phyloP scores from a whole-genome alignment of 1,140 invertebrate genomes.

The Drosophila bocki region DNA sequence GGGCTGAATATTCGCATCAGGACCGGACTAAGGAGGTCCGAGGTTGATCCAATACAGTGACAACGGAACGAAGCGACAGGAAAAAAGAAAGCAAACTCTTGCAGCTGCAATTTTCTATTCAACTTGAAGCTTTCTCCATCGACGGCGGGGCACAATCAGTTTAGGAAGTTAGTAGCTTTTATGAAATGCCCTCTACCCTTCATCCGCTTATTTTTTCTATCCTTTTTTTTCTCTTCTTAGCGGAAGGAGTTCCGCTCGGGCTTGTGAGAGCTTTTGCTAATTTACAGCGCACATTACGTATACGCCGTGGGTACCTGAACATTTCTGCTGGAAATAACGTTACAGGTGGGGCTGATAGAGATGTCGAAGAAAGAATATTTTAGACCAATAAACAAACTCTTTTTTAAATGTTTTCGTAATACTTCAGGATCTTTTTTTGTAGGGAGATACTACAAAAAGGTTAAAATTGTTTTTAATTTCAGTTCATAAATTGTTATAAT shows the following conservation, averaged over 20 bases:
- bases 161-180: slow-evolving; percentile 42
- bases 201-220: background rate
- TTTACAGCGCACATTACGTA: slow-evolving; percentile 51
- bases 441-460: no score
- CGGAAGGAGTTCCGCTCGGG: no score
- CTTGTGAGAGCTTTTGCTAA: slow-evolving; percentile 38
- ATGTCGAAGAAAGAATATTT: background rate
- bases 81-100: slow-evolving; percentile 24
- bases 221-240: background rate
- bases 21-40: slow-evolving; percentile 13
- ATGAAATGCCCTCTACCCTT: slow-evolving; percentile 24
- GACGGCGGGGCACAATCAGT: slow-evolving; percentile 21
- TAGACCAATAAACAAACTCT: background rate
- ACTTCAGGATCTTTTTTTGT: no score
- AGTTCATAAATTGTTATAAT: no score
- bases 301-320: slow-evolving; percentile 43
- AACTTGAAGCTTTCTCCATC: slow-evolving; percentile 43
- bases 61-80: slow-evolving; percentile 21
- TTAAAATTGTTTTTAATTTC: no score
- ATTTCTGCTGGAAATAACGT: slow-evolving; percentile 1
- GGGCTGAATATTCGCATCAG: slow-evolving; percentile 29
- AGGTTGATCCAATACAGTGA: slow-evolving; percentile 45
- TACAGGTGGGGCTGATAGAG: background rate
- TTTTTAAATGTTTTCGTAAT: no score
- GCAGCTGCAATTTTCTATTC: slow-evolving; percentile 68